Percentiles rank a stretch among this genome's conserved stretches.
Evolutionary conservation across 2,888 invertebrate species (phyloP).

Genomic region (Dastarcus helophoroides): DNA sequence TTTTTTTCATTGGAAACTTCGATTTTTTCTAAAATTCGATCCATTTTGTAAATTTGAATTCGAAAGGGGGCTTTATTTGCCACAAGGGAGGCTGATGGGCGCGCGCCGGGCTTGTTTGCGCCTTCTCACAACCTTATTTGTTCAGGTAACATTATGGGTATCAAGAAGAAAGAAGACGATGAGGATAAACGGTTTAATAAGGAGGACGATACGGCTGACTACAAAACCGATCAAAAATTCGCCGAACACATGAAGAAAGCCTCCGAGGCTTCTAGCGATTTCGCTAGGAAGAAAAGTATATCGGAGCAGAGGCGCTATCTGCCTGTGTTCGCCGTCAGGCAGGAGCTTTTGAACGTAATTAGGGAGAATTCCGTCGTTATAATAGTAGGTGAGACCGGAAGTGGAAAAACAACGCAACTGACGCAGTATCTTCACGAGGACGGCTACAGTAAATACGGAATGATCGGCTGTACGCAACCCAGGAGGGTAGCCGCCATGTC

Average conservation of each 20-base stretch:
- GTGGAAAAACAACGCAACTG: conserved; percentile 95
- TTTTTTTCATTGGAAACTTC: no score
- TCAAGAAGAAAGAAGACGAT: conserved; percentile 69
- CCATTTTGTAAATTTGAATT: no score
- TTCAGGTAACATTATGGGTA: conserved; percentile 86
- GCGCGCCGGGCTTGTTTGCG: no score
- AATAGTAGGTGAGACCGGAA: conserved; percentile 91
- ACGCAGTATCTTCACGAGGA: conserved; percentile 97
- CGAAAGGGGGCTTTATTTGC: no score
- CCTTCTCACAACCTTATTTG: no score
- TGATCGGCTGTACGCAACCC: conserved; percentile 98
- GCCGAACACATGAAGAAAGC: conserved; percentile 83
- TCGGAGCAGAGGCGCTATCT: conserved; percentile 80
- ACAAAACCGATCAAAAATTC: conserved; percentile 90
- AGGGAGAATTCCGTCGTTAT: conserved; percentile 90
- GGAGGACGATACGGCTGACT: conserved; percentile 67
- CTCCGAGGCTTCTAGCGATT: conserved; percentile 61
- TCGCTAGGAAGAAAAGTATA: conserved; percentile 75
- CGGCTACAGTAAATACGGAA: conserved; percentile 82
- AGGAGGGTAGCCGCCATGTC: conserved; percentile 98
- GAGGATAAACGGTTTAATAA: conserved; percentile 54
- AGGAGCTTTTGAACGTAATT: conserved; percentile 83
- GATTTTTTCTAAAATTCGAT: no score
- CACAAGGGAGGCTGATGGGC: no score
- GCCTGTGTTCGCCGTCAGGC: conserved; percentile 91